phyloP scores from a whole-genome alignment of 2,797 vertebrate genomes.

The Adelosebastes latens region DNA sequence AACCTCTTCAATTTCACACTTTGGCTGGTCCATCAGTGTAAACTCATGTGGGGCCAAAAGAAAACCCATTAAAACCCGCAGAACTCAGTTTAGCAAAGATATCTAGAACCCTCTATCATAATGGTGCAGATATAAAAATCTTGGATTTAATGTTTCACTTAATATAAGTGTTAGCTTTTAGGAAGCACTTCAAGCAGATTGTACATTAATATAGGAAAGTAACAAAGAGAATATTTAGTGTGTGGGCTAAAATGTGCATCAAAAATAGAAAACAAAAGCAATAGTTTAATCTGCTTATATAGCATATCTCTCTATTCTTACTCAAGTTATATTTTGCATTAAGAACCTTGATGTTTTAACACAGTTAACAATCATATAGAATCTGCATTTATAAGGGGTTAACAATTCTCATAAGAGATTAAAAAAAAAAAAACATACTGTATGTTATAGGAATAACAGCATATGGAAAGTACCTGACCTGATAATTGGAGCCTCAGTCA shows the following conservation, averaged over 20 bases:
- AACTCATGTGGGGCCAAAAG: not conserved
- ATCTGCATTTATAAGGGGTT: not conserved
- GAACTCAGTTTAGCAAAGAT: not conserved
- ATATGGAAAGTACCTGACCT: slow-evolving; percentile 3
- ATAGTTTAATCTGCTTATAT: not conserved
- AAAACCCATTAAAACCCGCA: not conserved
- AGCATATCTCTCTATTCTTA: not conserved
- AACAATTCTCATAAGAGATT: not conserved
- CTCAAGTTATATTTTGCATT: not conserved
- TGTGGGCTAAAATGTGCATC: not conserved
- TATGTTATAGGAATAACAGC: slow-evolving; percentile 1
- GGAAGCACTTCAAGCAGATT: not conserved
- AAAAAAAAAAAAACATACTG: not conserved
- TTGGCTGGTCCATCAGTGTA: not conserved
- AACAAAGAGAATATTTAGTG: not conserved
- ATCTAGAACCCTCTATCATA: not conserved
- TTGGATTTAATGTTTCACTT: not conserved
- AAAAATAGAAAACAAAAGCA: not conserved
- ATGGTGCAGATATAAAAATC: not conserved
- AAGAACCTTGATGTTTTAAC: not conserved
- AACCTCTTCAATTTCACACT: not conserved
- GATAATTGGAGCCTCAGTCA: slow-evolving; percentile 14
- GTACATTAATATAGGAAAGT: not conserved
- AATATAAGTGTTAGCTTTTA: not conserved
- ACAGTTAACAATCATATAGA: not conserved